Evolutionary conservation across 2,888 invertebrate genomes (phyloP).

Genomic region (Celastrina argiolus): DNA sequence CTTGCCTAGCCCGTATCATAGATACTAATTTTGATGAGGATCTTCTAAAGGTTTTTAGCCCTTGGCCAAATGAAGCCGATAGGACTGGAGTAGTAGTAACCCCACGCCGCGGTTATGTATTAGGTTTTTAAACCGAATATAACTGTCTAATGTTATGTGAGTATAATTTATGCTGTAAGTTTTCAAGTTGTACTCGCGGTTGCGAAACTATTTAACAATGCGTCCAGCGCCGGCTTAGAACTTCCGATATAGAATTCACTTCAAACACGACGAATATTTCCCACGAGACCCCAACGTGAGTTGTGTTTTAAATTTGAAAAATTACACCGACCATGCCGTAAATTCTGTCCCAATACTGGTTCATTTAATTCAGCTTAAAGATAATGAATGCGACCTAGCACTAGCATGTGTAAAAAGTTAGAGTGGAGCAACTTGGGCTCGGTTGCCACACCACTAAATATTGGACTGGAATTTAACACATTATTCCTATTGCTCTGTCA

Average conservation of each 20-base stretch:
- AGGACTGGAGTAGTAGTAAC: too few species aligned
- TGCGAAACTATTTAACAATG: conserved; percentile 62
- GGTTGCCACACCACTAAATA: conserved; percentile 12
- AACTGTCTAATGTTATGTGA: neutral
- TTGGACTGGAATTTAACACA: conserved; percentile 27
- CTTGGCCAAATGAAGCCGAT: too few species aligned
- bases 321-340: conserved; percentile 5
- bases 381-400: neutral
- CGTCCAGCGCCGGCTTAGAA: conserved; percentile 53
- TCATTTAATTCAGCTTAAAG: conserved; percentile 11
- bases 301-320: conserved; percentile 29
- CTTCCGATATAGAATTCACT: conserved; percentile 56
- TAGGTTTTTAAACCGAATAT: too few species aligned
- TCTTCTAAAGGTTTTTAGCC: too few species aligned
- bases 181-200: conserved; percentile 54
- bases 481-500: neutral
- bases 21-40: too few species aligned
- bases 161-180: neutral
- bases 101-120: too few species aligned
- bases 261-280: conserved; percentile 33
- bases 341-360: conserved; percentile 1
- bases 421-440: neutral
- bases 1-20: too few species aligned
- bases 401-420: conserved; percentile 14
- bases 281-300: conserved; percentile 32